Evolutionary conservation across 2,113 vertebrate species (phyloP).

Genomic region (Gymnobelideus leadbeateri): DNA sequence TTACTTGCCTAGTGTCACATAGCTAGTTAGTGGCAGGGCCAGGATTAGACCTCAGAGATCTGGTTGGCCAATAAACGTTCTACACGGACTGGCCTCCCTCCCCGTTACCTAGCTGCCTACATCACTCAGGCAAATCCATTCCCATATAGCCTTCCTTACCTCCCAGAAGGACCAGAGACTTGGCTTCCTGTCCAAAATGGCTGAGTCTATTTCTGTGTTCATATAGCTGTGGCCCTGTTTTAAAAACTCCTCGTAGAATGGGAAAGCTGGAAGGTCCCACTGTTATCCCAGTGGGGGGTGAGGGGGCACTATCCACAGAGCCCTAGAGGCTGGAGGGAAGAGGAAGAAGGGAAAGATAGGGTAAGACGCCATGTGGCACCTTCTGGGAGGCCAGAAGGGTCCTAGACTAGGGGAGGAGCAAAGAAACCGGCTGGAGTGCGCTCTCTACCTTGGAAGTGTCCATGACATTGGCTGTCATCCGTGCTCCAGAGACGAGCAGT

Average conservation of each 20-base stretch:
- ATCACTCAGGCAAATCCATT: background rate
- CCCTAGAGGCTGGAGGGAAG: background rate
- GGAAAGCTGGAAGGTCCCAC: background rate
- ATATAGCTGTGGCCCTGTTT: background rate
- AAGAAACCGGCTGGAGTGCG: background rate
- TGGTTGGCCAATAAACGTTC: background rate
- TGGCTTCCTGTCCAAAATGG: background rate
- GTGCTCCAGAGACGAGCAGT: slow-evolving; percentile 89
- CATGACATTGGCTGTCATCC: slow-evolving; percentile 85
- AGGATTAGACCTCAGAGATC: background rate
- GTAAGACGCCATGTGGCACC: background rate
- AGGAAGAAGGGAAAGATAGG: background rate
- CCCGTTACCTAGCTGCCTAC: background rate
- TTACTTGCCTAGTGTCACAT: background rate
- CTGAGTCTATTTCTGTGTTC: background rate
- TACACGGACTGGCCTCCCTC: background rate
- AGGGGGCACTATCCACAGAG: background rate
- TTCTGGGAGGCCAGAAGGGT: background rate
- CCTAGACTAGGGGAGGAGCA: background rate
- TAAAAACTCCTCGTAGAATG: background rate
- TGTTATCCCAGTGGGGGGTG: background rate
- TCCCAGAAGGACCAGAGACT: background rate
- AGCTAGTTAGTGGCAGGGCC: background rate
- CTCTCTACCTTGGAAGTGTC: slow-evolving; percentile 85
- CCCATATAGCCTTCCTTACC: background rate